Evolutionary conservation across 1,140 invertebrate species (phyloP).

Genomic region (Drosophila miranda): DNA sequence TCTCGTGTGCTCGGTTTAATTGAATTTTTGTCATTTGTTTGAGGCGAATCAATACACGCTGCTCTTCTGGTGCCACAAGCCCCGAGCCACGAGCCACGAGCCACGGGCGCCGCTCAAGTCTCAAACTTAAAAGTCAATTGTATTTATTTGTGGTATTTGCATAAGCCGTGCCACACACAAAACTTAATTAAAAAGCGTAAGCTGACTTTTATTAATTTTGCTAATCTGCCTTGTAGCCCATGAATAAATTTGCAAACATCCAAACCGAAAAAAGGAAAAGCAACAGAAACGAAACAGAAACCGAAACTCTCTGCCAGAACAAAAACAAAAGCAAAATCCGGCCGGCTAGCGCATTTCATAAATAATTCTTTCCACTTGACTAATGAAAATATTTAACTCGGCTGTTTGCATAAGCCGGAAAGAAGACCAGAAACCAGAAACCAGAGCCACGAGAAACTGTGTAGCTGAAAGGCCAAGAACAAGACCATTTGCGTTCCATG

Average conservation of each 20-base stretch:
- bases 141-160: constrained; percentile 60
- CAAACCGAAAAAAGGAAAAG: constrained; percentile 20
- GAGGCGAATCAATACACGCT: constrained; percentile 21
- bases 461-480: background rate
- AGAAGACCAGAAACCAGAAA: background rate
- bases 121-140: constrained; percentile 69
- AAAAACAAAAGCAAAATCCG: constrained; percentile 31
- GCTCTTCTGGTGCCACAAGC: background rate
- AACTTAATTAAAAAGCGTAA: constrained; percentile 73
- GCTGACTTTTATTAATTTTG: constrained; percentile 73
- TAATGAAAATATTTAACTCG: constrained; percentile 76
- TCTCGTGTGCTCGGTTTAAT: constrained; percentile 31
- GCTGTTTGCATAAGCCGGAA: constrained; percentile 58
- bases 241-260: constrained; percentile 66
- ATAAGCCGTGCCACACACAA: constrained; percentile 31
- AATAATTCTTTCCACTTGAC: constrained; percentile 73
- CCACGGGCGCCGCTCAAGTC: background rate
- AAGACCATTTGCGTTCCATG: constrained; percentile 18
- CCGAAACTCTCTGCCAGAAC: constrained; percentile 11
- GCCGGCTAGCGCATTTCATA: constrained; percentile 53
- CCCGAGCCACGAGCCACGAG: too few species aligned
- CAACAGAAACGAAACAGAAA: constrained; percentile 27
- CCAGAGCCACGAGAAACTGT: background rate
- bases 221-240: constrained; percentile 61
- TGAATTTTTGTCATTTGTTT: constrained; percentile 32